phyloP scores from a whole-genome alignment of 2,888 invertebrate genomes.

The Trachelus iudaicus region DNA sequence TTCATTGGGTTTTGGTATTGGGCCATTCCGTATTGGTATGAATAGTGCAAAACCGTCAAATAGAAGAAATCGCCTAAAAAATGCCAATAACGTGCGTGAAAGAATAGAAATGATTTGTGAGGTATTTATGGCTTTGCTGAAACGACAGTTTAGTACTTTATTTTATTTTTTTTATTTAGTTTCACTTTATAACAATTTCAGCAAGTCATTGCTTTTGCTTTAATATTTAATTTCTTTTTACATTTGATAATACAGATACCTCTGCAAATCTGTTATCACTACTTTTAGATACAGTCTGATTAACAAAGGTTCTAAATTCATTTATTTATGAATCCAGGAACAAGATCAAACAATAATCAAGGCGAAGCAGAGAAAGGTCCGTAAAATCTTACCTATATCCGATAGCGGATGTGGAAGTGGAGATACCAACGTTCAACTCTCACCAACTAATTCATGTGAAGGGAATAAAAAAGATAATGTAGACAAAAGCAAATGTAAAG shows the following conservation, averaged over 20 bases:
- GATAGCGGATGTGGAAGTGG: neutral
- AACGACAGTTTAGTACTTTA: neutral
- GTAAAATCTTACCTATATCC: neutral
- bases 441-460: neutral
- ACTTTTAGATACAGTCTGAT: neutral
- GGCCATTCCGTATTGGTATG: slow-evolving; percentile 31
- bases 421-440: neutral
- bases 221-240: neutral
- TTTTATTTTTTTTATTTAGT: neutral
- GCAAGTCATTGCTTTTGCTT: neutral
- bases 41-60: neutral
- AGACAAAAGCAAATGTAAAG: neutral
- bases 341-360: neutral
- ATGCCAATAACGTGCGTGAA: slow-evolving; percentile 25
- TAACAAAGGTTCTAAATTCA: neutral
- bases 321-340: neutral
- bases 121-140: slow-evolving; percentile 23
- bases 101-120: slow-evolving; percentile 39
- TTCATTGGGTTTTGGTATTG: slow-evolving; percentile 39
- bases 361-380: neutral
- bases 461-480: neutral
- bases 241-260: neutral
- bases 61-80: slow-evolving; percentile 16
- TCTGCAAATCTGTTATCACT: neutral
- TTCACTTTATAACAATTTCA: neutral